Conservation (phyloP, 2,113 vertebrate genomes). For the Micronycteris hirsuta region DNA sequence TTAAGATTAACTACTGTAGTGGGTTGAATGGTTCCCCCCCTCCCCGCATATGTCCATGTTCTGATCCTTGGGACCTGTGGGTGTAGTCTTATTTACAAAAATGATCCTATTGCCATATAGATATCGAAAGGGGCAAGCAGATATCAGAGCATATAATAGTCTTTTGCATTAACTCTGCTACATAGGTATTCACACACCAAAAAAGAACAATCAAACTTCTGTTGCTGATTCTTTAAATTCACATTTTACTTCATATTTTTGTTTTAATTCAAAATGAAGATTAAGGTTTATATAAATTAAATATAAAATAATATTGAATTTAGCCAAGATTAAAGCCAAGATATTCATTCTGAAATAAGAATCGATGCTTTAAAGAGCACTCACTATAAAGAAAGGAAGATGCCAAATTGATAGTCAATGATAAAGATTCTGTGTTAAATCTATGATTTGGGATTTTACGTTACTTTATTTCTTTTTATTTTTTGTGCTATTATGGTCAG, state of each 20-base stretch:
- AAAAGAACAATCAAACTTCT: background rate
- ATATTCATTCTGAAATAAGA: background rate
- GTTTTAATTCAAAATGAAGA: background rate
- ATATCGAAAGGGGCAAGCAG: fast-evolving
- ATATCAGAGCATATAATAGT: background rate
- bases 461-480: background rate
- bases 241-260: background rate
- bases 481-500: background rate
- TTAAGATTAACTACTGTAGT: background rate
- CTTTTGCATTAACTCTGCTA: background rate
- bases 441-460: background rate
- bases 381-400: background rate
- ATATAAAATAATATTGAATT: background rate
- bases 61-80: background rate
- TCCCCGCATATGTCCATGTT: background rate
- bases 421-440: background rate
- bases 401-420: background rate
- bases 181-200: background rate
- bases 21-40: background rate
- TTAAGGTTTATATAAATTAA: background rate
- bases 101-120: background rate
- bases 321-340: background rate
- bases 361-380: background rate
- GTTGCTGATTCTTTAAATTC: background rate
- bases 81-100: background rate